A percentile compares a stretch with the other conserved stretches of the same genome.
These are phyloP conservation scores for Anarsia innoxiella DNA, from an alignment of 2,888 invertebrate species.

Conservation along the genomic window DNA sequence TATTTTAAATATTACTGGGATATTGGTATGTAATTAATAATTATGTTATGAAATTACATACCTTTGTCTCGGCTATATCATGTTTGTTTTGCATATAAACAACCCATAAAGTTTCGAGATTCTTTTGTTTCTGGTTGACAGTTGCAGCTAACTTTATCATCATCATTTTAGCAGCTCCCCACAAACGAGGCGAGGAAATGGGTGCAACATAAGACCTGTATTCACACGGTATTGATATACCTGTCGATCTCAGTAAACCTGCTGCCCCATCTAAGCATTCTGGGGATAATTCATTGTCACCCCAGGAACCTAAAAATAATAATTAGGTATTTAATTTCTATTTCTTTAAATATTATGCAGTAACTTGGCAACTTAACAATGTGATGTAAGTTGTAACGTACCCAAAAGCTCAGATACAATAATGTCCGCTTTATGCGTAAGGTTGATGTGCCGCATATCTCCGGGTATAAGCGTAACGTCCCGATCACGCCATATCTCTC, in stretches of 20 bases:
- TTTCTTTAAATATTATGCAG: too few species aligned
- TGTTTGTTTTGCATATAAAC: constrained; percentile 92
- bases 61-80: constrained; percentile 81
- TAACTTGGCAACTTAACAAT: too few species aligned
- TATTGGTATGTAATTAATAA: too few species aligned
- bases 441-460: constrained; percentile 90
- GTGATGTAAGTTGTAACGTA: too few species aligned
- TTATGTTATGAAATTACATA: too few species aligned
- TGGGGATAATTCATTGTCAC: constrained; percentile 98
- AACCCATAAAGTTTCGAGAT: constrained; percentile 91
- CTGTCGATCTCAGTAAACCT: constrained; percentile 86
- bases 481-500: constrained; percentile 84
- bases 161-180: constrained; percentile 79
- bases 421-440: constrained; percentile 93
- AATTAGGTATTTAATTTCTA: too few species aligned
- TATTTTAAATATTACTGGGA: too few species aligned
- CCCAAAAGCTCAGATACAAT: constrained; percentile 96
- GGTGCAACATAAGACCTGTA: constrained; percentile 96
- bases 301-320: constrained; percentile 90
- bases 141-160: too few species aligned
- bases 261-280: constrained; percentile 98
- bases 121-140: constrained; percentile 39
- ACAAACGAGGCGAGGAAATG: constrained; percentile 91
- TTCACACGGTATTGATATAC: constrained; percentile 89
- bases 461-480: constrained; percentile 85